Conservation (phyloP, 2,113 vertebrate species). For the Xenopus borealis region DNA sequence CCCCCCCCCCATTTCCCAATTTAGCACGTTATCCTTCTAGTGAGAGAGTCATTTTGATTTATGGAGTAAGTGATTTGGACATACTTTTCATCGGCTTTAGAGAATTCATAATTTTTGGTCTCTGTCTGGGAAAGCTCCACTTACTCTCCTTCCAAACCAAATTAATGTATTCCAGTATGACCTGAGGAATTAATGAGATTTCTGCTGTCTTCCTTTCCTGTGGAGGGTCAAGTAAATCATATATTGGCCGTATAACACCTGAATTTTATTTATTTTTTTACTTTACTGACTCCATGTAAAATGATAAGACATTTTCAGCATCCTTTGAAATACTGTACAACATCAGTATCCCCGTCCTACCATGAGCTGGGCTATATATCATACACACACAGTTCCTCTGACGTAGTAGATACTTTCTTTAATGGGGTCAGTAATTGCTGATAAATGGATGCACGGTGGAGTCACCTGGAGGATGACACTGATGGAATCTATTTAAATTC, state of each 20-base stretch:
- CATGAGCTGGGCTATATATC: constrained; percentile 80
- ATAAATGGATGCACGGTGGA: constrained; percentile 86
- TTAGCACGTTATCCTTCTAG: constrained; percentile 65
- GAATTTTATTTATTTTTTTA: constrained; percentile 63
- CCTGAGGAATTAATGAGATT: constrained; percentile 98
- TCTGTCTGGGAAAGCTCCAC: constrained; percentile 93
- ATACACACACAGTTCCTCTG: constrained; percentile 67
- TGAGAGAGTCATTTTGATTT: constrained; percentile 85
- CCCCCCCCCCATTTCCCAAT: constrained; percentile 71
- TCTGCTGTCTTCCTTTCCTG: constrained; percentile 81
- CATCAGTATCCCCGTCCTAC: too few species aligned
- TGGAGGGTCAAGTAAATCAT: constrained; percentile 96
- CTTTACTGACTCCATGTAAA: constrained; percentile 75
- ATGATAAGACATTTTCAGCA: constrained; percentile 80
- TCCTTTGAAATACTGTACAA: constrained; percentile 87
- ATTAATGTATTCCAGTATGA: constrained; percentile 93
- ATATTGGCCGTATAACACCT: constrained; percentile 76
- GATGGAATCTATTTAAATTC: constrained; percentile 35
- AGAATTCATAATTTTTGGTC: constrained; percentile 94
- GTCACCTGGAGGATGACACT: constrained; percentile 49
- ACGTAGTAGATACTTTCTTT: constrained; percentile 71
- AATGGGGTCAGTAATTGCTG: constrained; percentile 69
- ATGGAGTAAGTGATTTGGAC: constrained; percentile 81
- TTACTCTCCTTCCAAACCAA: constrained; percentile 86
- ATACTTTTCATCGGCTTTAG: constrained; percentile 80